These are phyloP conservation scores for Pardosa pseudoannulata DNA, from an alignment of 2,888 invertebrate genomes.

Conservation along the genomic window DNA sequence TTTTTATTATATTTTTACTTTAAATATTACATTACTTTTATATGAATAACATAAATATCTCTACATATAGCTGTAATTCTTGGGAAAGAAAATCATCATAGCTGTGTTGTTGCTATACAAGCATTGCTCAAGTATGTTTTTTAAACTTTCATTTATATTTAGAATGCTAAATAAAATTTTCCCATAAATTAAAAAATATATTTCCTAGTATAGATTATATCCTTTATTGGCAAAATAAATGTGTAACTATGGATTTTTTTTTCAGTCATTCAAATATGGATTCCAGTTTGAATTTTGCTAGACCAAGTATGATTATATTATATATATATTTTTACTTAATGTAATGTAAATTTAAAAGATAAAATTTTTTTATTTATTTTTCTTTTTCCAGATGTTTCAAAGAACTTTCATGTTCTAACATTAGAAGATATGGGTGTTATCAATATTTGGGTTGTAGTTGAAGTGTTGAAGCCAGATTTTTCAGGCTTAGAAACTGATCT, in stretches of 20 bases:
- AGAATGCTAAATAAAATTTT: too few species aligned
- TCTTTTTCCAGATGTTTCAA: constrained; percentile 21
- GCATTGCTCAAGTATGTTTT: constrained; percentile 39
- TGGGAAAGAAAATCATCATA: constrained; percentile 49
- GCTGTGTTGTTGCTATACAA: constrained; percentile 60
- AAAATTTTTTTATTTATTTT: too few species aligned
- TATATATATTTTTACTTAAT: too few species aligned
- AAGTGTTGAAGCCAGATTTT: constrained; percentile 60
- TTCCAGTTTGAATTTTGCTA: constrained; percentile 21
- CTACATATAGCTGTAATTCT: constrained; percentile 40
- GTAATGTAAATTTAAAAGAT: too few species aligned
- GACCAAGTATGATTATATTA: neutral
- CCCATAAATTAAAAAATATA: too few species aligned
- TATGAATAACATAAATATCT: too few species aligned
- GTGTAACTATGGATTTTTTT: too few species aligned
- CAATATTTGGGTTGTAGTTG: constrained; percentile 65
- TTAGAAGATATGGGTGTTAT: constrained; percentile 67
- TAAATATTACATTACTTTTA: too few species aligned
- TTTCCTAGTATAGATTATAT: too few species aligned
- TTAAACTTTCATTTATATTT: too few species aligned
- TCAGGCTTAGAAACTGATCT: constrained; percentile 62
- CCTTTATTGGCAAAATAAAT: too few species aligned
- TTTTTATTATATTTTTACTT: too few species aligned
- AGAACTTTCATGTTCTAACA: constrained; percentile 65
- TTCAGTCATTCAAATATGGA: constrained; percentile 23